Percentiles rank a stretch among this genome's conserved stretches.
phyloP scores from a whole-genome alignment of 2,113 vertebrate genomes.

The Salvelinus fontinalis region DNA sequence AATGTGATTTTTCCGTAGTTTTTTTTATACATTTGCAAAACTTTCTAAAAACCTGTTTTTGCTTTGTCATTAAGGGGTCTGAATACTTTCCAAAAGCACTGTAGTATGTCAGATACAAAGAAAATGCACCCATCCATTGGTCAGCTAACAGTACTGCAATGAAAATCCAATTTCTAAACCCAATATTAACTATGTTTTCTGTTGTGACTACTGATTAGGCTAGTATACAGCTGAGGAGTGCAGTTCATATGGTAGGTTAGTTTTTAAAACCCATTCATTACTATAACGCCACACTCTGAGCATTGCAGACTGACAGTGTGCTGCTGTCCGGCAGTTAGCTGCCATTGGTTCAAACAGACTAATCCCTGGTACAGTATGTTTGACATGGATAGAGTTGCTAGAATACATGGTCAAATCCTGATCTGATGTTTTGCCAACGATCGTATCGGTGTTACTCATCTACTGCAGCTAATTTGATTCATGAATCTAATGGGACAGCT shows the following conservation, averaged over 20 bases:
- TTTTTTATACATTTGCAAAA: too few relatives aligned
- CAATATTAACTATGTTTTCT: too few relatives aligned
- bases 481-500: too few relatives aligned
- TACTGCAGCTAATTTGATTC: too few relatives aligned
- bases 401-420: background rate
- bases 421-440: background rate
- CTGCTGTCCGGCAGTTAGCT: background rate
- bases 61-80: too few relatives aligned
- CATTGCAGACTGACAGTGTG: background rate
- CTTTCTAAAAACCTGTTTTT: too few relatives aligned
- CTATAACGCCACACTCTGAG: background rate
- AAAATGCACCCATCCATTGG: background rate
- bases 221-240: background rate
- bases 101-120: too few relatives aligned
- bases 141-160: background rate
- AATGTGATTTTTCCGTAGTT: too few relatives aligned
- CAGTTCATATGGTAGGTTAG: too few relatives aligned
- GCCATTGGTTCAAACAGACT: background rate
- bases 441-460: too few relatives aligned
- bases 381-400: background rate
- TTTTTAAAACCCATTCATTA: background rate
- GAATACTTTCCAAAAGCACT: too few relatives aligned
- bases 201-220: too few relatives aligned
- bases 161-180: background rate
- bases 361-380: background rate